Evolutionary conservation across 2,113 vertebrate species (phyloP).

Genomic region (Colaptes auratus): DNA sequence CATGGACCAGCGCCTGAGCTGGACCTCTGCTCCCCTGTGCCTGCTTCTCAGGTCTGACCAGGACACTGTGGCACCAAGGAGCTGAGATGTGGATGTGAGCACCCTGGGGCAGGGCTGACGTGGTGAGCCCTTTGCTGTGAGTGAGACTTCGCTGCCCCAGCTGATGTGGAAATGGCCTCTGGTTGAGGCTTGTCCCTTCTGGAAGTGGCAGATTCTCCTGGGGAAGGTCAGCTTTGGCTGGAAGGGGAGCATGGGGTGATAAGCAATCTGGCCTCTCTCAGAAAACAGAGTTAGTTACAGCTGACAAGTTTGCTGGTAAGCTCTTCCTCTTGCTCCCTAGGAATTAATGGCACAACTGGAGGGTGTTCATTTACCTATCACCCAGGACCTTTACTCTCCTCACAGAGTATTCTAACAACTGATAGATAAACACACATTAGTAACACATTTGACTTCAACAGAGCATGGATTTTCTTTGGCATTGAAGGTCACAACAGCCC

Average conservation of each 20-base stretch:
- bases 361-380: conserved; percentile 60
- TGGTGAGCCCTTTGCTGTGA: not conserved
- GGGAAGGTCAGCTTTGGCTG: not conserved
- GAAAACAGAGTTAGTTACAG: conserved; percentile 35
- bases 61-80: rapidly evolving
- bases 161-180: not conserved
- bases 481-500: not conserved
- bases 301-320: conserved; percentile 4
- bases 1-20: not conserved
- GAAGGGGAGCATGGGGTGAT: rapidly evolving
- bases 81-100: rapidly evolving
- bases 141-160: rapidly evolving
- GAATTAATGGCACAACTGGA: conserved; percentile 58
- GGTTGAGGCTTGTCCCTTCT: not conserved
- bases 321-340: not conserved
- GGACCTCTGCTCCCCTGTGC: not conserved
- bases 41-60: rapidly evolving
- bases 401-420: not conserved
- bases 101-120: rapidly evolving
- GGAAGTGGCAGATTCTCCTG: not conserved
- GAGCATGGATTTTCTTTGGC: not conserved
- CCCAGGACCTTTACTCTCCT: conserved; percentile 36
- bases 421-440: not conserved
- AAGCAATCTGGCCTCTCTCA: not conserved
- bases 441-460: conserved; percentile 25